Percentiles rank a stretch among this genome's conserved stretches.
Evolutionary conservation across 23 tunicate genomes (phyloP).

Genomic region (Phallusia fumigata): DNA sequence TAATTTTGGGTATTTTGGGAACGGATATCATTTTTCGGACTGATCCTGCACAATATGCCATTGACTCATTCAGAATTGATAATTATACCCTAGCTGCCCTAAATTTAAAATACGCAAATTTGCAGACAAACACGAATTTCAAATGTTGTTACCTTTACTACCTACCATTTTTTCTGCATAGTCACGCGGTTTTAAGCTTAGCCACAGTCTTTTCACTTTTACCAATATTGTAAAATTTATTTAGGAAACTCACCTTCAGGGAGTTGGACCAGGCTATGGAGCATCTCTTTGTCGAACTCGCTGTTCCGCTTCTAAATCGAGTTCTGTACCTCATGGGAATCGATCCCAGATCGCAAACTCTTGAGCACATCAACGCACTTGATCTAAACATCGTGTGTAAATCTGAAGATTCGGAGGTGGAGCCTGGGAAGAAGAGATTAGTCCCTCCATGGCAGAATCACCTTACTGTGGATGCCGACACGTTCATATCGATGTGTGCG

Average conservation of each 20-base stretch:
- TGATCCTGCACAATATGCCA: too few species aligned
- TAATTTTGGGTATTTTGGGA: too few species aligned
- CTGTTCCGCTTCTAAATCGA: conserved; percentile 55
- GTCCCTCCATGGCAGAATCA: conserved; percentile 39
- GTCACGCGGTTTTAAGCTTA: too few species aligned
- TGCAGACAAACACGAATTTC: too few species aligned
- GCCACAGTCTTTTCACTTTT: too few species aligned
- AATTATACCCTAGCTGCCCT: too few species aligned
- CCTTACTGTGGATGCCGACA: conserved; percentile 42
- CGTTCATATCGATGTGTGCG: conserved; percentile 66
- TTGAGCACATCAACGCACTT: not conserved
- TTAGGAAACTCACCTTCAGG: conserved; percentile 30
- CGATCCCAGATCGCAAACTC: conserved; percentile 22
- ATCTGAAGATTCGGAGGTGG: not conserved
- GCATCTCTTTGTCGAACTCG: conserved; percentile 75
- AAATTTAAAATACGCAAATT: too few species aligned
- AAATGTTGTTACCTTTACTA: too few species aligned
- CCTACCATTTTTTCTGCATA: too few species aligned
- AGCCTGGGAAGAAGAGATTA: not conserved
- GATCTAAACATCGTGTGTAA: not conserved
- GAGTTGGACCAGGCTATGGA: conserved; percentile 69
- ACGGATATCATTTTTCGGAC: too few species aligned
- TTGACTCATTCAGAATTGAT: too few species aligned
- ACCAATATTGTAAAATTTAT: too few species aligned
- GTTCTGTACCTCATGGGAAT: conserved; percentile 54